Base-by-base conservation (phyloP, 1,140 invertebrate genomes). In the Lepidurus apus region DNA sequence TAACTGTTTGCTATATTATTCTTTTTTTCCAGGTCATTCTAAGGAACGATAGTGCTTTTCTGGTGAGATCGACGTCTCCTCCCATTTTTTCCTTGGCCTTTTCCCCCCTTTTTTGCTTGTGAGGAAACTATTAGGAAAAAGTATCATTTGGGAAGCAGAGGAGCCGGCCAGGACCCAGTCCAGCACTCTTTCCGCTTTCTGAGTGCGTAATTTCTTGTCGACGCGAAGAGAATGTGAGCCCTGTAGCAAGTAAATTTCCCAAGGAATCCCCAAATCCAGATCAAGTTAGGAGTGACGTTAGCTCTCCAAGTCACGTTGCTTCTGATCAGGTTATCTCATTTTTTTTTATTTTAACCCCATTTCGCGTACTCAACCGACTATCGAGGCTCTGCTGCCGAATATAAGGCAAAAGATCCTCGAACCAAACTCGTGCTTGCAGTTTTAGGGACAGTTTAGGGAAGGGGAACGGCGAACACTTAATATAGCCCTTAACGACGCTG, bases 241-340 rank as follows among this genome's bases (percentile, higher is more conserved):
- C 21, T 7, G 53, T 65, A 65, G 53, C 53, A 65, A 65, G 53
- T 65, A 65, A 65, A 65, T 21, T 65, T 13, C 53, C 21, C 21
- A 65, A 65, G 21, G 53, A 65, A 65, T 13, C 53, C 53, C 17
- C 17, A 65, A 65, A 65, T 65, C 53, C 13, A 65, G 53, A 65
- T 65, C 21, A 65, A 65, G 53, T 65, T 65, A 65, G 53, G 21
- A 65, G 53, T 65, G 1, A 65, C 21, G 53, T 65, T 65, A 21
- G 53, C 13, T 65, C 53, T 65, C 53, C 53, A 13, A 21, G 53
- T 65, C 53, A 65, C 53, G 53, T 65, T 65, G 53, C 53, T 65
- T 21, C 53, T 65, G 21, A 65, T 65, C 53, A 65, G 53, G 53
- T 65, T 65, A n/a, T 6, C 53, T 21, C 53, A 65, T 65, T n/a